A percentile compares a stretch with the other conserved stretches of the same genome.
These are phyloP conservation scores for Fregata magnificens DNA, from an alignment of 2,113 vertebrate species.

Conservation along the genomic window DNA sequence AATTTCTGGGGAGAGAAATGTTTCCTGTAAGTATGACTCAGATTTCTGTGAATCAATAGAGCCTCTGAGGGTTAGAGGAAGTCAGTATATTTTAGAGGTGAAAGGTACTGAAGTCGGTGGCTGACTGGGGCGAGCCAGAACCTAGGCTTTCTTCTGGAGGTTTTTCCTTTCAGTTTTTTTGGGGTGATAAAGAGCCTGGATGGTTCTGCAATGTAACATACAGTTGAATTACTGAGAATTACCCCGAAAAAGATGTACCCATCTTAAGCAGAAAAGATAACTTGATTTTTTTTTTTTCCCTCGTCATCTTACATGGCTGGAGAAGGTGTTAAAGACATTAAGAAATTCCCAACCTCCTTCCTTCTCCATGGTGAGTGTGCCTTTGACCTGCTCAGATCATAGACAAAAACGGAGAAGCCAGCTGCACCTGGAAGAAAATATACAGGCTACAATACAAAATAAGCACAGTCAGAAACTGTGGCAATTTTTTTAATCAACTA, in stretches of 20 bases:
- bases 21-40: constrained; percentile 48
- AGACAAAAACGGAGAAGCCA: neutral
- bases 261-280: neutral
- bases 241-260: neutral
- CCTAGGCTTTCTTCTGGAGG: neutral
- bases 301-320: neutral
- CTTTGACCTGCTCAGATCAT: neutral
- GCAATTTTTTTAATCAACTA: neutral
- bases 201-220: neutral
- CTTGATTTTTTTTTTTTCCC: neutral
- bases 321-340: neutral
- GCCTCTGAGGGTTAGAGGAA: neutral
- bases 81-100: neutral
- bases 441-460: neutral
- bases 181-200: neutral
- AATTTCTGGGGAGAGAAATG: neutral
- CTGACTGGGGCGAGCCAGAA: neutral
- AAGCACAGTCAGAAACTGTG: neutral
- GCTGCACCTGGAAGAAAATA: neutral
- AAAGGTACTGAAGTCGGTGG: neutral
- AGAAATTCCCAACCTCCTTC: neutral
- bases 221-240: neutral
- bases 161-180: neutral
- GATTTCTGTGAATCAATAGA: constrained; percentile 13
- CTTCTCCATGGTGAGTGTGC: neutral